Evolutionary conservation across 37 sponge, comb jelly and placozoan species (phyloP).

Genomic region (Diacarnus erythraeanus): DNA sequence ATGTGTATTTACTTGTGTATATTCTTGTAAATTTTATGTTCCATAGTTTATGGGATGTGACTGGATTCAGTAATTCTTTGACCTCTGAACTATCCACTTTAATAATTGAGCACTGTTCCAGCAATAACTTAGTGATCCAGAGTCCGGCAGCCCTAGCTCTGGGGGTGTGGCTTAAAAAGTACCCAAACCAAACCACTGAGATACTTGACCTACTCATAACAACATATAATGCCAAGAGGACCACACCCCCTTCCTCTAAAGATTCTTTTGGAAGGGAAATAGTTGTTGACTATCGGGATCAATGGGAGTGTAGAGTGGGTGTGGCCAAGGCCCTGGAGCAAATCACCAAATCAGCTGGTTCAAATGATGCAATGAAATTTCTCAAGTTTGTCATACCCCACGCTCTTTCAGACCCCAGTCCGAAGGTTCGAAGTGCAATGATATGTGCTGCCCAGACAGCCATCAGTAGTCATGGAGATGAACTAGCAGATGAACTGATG

Average conservation of each 20-base stretch:
- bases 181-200: not conserved
- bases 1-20: no score
- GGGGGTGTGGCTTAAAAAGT: conserved; percentile 43
- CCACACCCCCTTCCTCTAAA: conserved; percentile 34
- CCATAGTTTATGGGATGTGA: conserved; percentile 60
- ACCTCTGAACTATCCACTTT: conserved; percentile 26
- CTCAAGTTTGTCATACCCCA: conserved; percentile 73
- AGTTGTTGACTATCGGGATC: conserved; percentile 38
- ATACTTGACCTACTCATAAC: conserved; percentile 31
- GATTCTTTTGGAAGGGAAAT: conserved; percentile 60
- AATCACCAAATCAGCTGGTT: conserved; percentile 23
- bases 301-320: conserved; percentile 85
- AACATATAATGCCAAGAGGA: conserved; percentile 32
- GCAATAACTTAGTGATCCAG: conserved; percentile 33
- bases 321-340: conserved; percentile 77
- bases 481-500: conserved; percentile 75
- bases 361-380: conserved; percentile 16
- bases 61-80: conserved; percentile 15
- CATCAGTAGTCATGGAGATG: conserved; percentile 79
- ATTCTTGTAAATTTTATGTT: not conserved
- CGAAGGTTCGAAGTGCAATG: conserved; percentile 67
- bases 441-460: conserved; percentile 66
- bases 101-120: conserved; percentile 25
- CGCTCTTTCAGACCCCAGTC: conserved; percentile 66
- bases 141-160: conserved; percentile 40